Percentiles rank a stretch among this genome's conserved stretches.
Conservation (phyloP, 1,140 invertebrate species). For the Arion vulgaris region DNA sequence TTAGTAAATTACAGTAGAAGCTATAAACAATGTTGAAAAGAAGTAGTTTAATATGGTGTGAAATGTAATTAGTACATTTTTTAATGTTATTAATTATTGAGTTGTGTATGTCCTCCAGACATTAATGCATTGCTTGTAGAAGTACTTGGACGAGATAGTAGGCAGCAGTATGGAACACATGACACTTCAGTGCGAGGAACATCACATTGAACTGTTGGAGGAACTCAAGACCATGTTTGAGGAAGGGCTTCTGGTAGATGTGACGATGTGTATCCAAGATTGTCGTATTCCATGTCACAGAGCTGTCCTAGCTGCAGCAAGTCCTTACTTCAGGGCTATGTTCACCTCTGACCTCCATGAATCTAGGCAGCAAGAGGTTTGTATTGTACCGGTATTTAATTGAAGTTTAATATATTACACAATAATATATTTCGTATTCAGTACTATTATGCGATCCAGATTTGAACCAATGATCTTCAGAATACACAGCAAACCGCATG, state of each 20-base stretch:
- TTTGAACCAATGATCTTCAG: too few relatives aligned
- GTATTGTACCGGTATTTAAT: background rate
- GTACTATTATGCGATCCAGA: too few relatives aligned
- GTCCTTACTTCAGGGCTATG: slow-evolving; percentile 73
- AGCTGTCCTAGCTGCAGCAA: slow-evolving; percentile 75
- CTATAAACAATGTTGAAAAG: too few relatives aligned
- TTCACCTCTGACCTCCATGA: slow-evolving; percentile 69
- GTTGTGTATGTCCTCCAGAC: too few relatives aligned
- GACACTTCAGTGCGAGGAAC: slow-evolving; percentile 54
- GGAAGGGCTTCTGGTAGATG: slow-evolving; percentile 78
- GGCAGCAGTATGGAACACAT: slow-evolving; percentile 43
- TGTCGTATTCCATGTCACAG: slow-evolving; percentile 76
- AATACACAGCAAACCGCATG: too few relatives aligned
- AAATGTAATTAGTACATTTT: too few relatives aligned
- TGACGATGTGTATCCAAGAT: slow-evolving; percentile 79
- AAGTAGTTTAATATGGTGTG: too few relatives aligned
- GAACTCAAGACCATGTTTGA: slow-evolving; percentile 67
- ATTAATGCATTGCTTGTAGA: too few relatives aligned
- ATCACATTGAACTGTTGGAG: slow-evolving; percentile 56
- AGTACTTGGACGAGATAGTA: background rate
- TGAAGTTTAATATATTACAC: too few relatives aligned
- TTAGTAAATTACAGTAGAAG: too few relatives aligned
- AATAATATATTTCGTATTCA: too few relatives aligned
- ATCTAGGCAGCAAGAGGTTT: slow-evolving; percentile 61
- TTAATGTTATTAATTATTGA: too few relatives aligned